Evolutionary conservation across 2,797 vertebrate genomes (phyloP), one percentile per base, ranked within the genome.

Genomic region (Syngnathus acus): DNA sequence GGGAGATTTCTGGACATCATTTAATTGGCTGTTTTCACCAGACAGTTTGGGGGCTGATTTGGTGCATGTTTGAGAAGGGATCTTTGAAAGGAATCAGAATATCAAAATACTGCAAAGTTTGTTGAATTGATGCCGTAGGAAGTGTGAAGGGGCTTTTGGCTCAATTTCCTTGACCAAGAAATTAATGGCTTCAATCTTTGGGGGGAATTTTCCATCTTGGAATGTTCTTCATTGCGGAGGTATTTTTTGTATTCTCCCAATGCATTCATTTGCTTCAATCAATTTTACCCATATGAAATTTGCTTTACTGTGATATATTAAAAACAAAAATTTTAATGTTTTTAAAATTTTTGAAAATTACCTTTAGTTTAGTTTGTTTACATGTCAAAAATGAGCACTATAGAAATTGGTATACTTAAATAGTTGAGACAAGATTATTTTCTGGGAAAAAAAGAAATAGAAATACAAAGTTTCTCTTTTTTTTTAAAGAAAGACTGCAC

Each of bases 11-110:
- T 62, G 60, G 42, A 26, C 21, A 45, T 45, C 21, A 45, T 23
- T 62, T 62, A 62, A 62, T 62, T 62, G 60, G 60, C 42, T 62
- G 21, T 62, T 62, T 45, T 62, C 42, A 39, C 60, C 43, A 62
- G 59, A 62, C 5, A 43, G 11, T 43, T 59, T 59, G 0, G 13
- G n/a, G n/a, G 21, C n/a, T 3, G 60, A 16, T 62, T 62, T 43
- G 40, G 60, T 14, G 11, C 21, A 43, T 42, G 60, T 43, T 62
- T 45, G 40, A 40, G 60, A 37, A 37, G 26, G 55, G 16, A 58
- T 38, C 14, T 57, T 7, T 38, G 16, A 58, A 19, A 38, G 13
- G 40, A 21, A 43, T 23, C 39, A 23, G 60, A n/a, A 62, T 23
- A 26, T 43, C 2, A 14, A 11, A 5, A 23, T 8, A 6, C 60